A percentile compares a stretch with the other conserved stretches of the same genome.
Evolutionary conservation across 2,797 vertebrate genomes (phyloP).

Genomic region (Bucorvus abyssinicus): DNA sequence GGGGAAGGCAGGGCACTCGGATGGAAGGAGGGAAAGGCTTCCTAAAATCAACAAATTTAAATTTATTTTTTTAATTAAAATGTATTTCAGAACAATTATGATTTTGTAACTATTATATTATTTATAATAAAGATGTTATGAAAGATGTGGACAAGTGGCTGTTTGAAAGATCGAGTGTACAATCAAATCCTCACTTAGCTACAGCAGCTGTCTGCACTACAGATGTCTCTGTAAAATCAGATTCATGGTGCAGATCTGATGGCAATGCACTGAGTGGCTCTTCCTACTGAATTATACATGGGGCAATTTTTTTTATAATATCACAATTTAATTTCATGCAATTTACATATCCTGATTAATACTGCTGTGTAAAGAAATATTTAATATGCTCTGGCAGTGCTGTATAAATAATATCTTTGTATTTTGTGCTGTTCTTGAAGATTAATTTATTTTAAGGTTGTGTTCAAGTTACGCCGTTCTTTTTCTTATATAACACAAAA

Average conservation of each 20-base stretch:
- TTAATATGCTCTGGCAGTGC: slow-evolving; percentile 24
- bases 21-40: not conserved
- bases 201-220: slow-evolving; percentile 58
- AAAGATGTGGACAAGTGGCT: slow-evolving; percentile 13
- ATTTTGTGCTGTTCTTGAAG: not conserved
- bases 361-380: slow-evolving; percentile 27
- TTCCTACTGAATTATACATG: slow-evolving; percentile 57
- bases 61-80: not conserved
- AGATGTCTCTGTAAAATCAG: slow-evolving; percentile 47
- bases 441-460: slow-evolving; percentile 12
- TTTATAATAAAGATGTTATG: not conserved
- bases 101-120: not conserved
- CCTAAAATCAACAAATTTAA: not conserved
- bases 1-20: not conserved
- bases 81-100: not conserved
- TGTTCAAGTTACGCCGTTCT: not conserved
- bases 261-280: slow-evolving; percentile 23
- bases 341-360: slow-evolving; percentile 60
- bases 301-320: slow-evolving; percentile 7
- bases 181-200: slow-evolving; percentile 45
- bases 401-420: slow-evolving; percentile 25
- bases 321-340: slow-evolving; percentile 37
- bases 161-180: slow-evolving; percentile 26
- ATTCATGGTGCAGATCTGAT: slow-evolving; percentile 31
- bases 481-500: not conserved